A percentile compares a stretch with the other conserved stretches of the same genome.
Conservation (phyloP, 1,140 invertebrate species). For the Micrasema longulum region DNA sequence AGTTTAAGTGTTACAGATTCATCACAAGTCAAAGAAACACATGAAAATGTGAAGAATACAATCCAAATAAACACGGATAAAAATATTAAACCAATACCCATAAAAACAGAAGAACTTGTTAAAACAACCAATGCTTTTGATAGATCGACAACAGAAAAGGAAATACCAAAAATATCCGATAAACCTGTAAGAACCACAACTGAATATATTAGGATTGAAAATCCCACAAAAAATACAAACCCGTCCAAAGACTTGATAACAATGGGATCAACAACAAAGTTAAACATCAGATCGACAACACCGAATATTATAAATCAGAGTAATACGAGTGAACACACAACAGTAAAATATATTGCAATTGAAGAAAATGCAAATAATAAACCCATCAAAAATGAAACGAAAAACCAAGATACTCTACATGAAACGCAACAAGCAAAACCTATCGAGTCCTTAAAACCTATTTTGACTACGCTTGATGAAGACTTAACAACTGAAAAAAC, state of each 20-base stretch:
- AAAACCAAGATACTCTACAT: too few species aligned
- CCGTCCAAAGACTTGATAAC: background rate
- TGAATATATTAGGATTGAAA: background rate
- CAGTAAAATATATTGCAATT: background rate
- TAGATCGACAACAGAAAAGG: conserved; percentile 10
- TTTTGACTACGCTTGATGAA: background rate
- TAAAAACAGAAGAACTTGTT: background rate
- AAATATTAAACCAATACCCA: background rate
- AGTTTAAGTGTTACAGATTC: too few species aligned
- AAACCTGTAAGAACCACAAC: background rate
- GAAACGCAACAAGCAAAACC: too few species aligned
- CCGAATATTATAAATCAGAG: background rate
- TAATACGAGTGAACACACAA: background rate
- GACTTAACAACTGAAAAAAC: background rate
- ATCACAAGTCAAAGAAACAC: too few species aligned
- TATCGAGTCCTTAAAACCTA: too few species aligned
- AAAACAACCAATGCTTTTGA: background rate
- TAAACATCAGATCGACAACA: background rate
- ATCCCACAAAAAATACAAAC: background rate
- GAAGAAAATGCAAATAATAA: background rate
- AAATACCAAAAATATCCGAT: background rate
- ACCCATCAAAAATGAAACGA: too few species aligned
- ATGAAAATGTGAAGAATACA: background rate
- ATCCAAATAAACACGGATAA: background rate
- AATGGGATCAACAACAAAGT: background rate